Evolutionary conservation across 2,888 invertebrate genomes (phyloP), one percentile per base, ranked within the genome.

Genomic region (Dynastes hyllus): DNA sequence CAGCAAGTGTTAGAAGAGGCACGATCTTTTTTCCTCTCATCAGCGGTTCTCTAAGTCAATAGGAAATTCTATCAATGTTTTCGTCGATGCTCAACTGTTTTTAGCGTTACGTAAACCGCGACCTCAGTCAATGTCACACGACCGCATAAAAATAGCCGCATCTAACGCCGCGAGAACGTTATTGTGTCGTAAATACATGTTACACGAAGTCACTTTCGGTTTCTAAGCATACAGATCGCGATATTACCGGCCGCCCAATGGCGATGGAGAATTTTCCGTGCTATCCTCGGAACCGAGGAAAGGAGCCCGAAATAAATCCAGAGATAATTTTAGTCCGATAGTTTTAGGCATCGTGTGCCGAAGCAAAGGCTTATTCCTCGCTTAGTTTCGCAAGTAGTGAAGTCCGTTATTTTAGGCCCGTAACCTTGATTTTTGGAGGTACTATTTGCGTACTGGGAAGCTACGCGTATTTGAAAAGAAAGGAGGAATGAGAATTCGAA

Each of bases 51-150:
- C 69, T 51, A 73, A 45, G 32, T 55, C 32, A 58, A 71, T 73
- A 73, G 73, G 58, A 58, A 73, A 73, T 73, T 73, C 73, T 73
- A 73, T 73, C 73, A 58, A 58, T 73, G 73, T 73, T 73, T 73
- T 71, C 37, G 40, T 58, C 55, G 37, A 55, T 58, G 73, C 58
- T 45, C 58, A 73, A 73, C 73, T 73, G 58, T 73, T 73, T 73
- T 73, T 58, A 73, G 40, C 73, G 71, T 87, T 88, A 87, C 87
- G 88, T 86, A 88, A 88, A 87, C 85, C 87, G 86, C 87, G 88
- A 89, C 88, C 88, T 88, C 85, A 84, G 84, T 80, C 88, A 89
- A 89, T 88, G 88, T 88, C 88, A 88, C 82, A 83, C 53, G 81
- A 81, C 81, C 78, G 58, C 75, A 77, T 78, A 78, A 80, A 82